Base-by-base conservation (phyloP, 1,140 invertebrate species). In the Mizuhopecten yessoensis region DNA sequence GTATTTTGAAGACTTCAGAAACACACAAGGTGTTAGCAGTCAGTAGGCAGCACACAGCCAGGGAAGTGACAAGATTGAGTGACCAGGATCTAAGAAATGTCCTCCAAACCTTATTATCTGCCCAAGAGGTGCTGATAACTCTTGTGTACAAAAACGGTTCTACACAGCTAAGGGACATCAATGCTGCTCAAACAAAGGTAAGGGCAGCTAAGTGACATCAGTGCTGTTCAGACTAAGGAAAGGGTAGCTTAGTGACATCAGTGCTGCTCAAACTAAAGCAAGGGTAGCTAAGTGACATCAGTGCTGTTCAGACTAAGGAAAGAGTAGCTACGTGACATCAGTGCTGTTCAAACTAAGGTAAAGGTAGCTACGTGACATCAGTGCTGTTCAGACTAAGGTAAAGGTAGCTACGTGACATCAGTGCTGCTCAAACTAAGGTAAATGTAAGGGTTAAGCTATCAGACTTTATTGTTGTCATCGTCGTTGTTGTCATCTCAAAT, bases 101-200 rank as follows among this genome's bases (percentile, higher is more conserved):
- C 57, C 57, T 75, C 57, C 57, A 75, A 29, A 75, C 57, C 7
- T 75, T 75, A 75, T n/a, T 29, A 23, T 75, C 57, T 29, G 1
- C 57, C 9, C n/a, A 23, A 29, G 89, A 90, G 45, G 33, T 86
- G 33, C 57, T 39, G 5, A 90, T 93, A 15, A 89, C 88, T 34
- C 91, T 92, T 87, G 89, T 92, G 33, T 93, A 91, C 34, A n/a
- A 90, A 23, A 86, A 93, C 45, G 87, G 90, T 20, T 87, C 91
- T n/a, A 93, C 92, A 36, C 92, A 93, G 90, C 49, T 93, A 20
- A 89, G 92, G 33, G 90, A 90, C 33, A 86, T 33, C 34, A 20
- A 86, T 88, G 34, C 34, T 87, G 39, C 34, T 34, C 87, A 88
- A 15, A 87, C n/a, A 86, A 92, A 92, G 89, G 90, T 92, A 92